Evolutionary conservation across 2,113 vertebrate species (phyloP).

Genomic region (Corythaeola cristata): DNA sequence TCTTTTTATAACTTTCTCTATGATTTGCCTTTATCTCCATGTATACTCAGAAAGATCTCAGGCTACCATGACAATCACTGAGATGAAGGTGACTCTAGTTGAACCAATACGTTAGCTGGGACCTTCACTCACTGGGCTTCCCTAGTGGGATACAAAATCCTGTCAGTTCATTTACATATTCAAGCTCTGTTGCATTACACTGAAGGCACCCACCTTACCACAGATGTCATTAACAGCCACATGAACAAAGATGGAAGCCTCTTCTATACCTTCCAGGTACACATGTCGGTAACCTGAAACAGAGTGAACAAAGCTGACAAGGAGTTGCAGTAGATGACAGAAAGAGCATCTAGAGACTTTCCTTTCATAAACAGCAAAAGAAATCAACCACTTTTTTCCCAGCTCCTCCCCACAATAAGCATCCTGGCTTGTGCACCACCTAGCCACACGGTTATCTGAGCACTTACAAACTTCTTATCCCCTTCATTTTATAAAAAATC

Average conservation of each 20-base stretch:
- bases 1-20: background rate
- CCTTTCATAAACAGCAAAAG: background rate
- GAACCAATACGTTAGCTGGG: background rate
- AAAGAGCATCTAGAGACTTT: background rate
- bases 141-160: background rate
- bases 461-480: background rate
- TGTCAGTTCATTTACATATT: background rate
- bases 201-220: constrained; percentile 90
- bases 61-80: background rate
- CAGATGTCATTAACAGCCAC: constrained; percentile 92
- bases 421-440: background rate
- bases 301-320: background rate
- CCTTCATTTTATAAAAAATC: background rate
- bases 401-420: background rate
- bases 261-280: constrained; percentile 97
- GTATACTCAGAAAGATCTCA: background rate
- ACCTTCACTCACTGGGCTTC: background rate
- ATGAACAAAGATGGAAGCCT: constrained; percentile 97
- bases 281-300: constrained; percentile 93
- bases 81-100: background rate
- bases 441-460: background rate
- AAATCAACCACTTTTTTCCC: background rate
- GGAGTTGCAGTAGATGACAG: background rate
- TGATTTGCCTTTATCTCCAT: background rate
- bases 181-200: rapidly evolving